Conservation (phyloP, 1,140 invertebrate genomes). For the Drosophila watanabei region DNA sequence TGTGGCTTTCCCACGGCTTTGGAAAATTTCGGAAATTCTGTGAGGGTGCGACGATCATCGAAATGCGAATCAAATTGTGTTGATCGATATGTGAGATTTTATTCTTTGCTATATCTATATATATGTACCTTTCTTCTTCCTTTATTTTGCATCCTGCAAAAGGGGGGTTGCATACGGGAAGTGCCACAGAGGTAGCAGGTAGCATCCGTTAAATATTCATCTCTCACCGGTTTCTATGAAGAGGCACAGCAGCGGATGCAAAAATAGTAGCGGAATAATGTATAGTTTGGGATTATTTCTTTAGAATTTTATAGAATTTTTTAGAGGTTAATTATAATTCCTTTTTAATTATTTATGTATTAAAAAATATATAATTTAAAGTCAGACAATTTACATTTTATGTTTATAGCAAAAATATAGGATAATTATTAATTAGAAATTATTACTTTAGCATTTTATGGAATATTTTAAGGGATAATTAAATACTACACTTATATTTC, state of each 20-base stretch:
- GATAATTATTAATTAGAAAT: too few relatives aligned
- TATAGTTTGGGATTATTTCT: background rate
- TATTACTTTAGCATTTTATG: too few relatives aligned
- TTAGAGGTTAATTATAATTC: too few relatives aligned
- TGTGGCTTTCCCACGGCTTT: constrained; percentile 60
- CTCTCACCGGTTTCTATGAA: background rate
- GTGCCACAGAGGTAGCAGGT: constrained; percentile 15
- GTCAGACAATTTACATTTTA: too few relatives aligned
- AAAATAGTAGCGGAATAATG: background rate
- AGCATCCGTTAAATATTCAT: constrained; percentile 26
- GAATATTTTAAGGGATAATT: background rate
- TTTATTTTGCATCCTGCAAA: constrained; percentile 27
- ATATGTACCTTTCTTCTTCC: background rate
- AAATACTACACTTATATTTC: too few relatives aligned
- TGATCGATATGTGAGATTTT: constrained; percentile 66
- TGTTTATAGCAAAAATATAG: too few relatives aligned
- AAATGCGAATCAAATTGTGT: constrained; percentile 78
- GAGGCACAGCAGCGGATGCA: background rate
- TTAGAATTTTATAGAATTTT: background rate
- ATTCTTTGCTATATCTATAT: background rate
- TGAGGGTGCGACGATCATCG: constrained; percentile 36
- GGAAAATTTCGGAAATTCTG: constrained; percentile 1
- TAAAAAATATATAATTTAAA: too few relatives aligned
- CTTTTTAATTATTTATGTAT: too few relatives aligned
- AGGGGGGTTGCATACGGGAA: constrained; percentile 4